Conservation (phyloP, 2,797 vertebrate genomes). For the Acestrorhynchus altus region DNA sequence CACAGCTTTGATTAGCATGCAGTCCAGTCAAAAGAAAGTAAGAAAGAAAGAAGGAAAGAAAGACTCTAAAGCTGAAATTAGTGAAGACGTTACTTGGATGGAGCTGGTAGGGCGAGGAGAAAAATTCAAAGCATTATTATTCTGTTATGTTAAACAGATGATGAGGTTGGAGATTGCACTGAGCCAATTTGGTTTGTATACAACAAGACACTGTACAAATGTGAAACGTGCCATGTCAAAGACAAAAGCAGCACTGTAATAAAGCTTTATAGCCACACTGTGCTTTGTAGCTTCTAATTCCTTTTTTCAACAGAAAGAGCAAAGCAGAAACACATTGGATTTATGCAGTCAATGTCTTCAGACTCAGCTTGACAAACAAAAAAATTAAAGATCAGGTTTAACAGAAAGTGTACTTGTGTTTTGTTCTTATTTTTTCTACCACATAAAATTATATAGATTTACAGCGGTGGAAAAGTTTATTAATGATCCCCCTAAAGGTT, state of each 20-base stretch:
- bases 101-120: constrained; percentile 23
- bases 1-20: constrained; percentile 71
- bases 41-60: constrained; percentile 30
- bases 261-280: constrained; percentile 37
- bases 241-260: constrained; percentile 42
- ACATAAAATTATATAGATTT: constrained; percentile 16
- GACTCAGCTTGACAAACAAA: constrained; percentile 25
- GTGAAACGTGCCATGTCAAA: constrained; percentile 29
- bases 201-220: constrained; percentile 11
- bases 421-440: constrained; percentile 19
- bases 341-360: not conserved
- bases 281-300: not conserved
- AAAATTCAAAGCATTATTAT: constrained; percentile 35
- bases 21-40: constrained; percentile 60
- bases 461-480: constrained; percentile 57
- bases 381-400: constrained; percentile 19
- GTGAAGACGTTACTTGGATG: constrained; percentile 27
- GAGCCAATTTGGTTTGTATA: constrained; percentile 24
- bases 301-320: constrained; percentile 1
- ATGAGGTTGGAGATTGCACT: constrained; percentile 32
- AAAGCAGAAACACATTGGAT: constrained; percentile 29
- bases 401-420: constrained; percentile 35
- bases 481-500: constrained; percentile 37
- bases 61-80: constrained; percentile 34
- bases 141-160: constrained; percentile 34